Base-by-base conservation (phyloP, 35 echinoderm and acorn worm species). In the Stichopus chloronotus region DNA sequence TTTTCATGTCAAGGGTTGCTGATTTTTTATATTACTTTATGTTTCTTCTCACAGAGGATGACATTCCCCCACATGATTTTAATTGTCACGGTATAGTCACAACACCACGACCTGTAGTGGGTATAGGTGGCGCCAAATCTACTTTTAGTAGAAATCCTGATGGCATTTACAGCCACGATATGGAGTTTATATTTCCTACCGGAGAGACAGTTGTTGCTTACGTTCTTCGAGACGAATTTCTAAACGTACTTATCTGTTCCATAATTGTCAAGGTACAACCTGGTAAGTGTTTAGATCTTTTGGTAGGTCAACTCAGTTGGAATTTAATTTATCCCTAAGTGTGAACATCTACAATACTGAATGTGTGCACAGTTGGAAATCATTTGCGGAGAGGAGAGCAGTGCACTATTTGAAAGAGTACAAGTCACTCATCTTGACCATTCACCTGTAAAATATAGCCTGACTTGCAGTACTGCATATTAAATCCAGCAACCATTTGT, bases 181-280 rank as follows among this genome's bases (percentile, higher is more conserved):
- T 9, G 5, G 24, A 58, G 53, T 85, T 55, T 7, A 58, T 54
- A 9, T 85, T 85, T 85, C 82, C 82, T 85, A 23, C 9, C 4
- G 82, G 82, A 5, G 82, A 85, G 52, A 85, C 82, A 13, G 52
- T 85, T 17, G 30, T 85, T 24, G 82, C 82, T 9, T n/a, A 58
- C 17, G n/a, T 53, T 10, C 57, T 85, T 57, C 1, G 58, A 58
- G 82, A 85, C 11, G 55, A 17, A 58, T 53, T 58, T 8, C 16
- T 9, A 2, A 85, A 85, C 16, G 7, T 24, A 19, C 82, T 16
- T 20, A 55, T 85, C 19, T 85, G 82, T 59, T 85, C 82, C 6
- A 17, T 85, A 9, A 9, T 17, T 22, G 82, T 85, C 54, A 11
- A 22, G 17, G 82, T 85, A 21, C 17, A 17, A 17, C 82, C 82